A percentile compares a stretch with the other conserved stretches of the same genome.
Conservation (phyloP, 2,888 invertebrate species). For the Protodeltote pygarga region DNA sequence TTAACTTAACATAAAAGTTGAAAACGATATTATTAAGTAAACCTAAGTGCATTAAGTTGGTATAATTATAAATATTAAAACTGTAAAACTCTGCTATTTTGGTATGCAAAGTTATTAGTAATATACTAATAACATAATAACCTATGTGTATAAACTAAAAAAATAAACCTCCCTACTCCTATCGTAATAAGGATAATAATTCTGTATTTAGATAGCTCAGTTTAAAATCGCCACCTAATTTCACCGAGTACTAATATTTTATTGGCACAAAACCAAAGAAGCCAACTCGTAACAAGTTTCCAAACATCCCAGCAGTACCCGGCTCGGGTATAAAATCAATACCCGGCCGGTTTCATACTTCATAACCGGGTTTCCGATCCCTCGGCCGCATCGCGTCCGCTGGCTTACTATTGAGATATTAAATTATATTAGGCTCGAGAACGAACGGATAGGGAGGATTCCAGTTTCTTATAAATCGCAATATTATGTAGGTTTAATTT, state of each 20-base stretch:
- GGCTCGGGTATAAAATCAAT: constrained; percentile 58
- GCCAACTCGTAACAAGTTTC: not conserved
- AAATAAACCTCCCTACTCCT: too few relatives aligned
- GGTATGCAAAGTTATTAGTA: too few relatives aligned
- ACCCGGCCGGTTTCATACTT: constrained; percentile 59
- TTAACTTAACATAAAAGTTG: too few relatives aligned
- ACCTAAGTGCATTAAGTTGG: too few relatives aligned
- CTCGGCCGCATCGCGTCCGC: constrained; percentile 5
- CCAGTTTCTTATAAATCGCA: constrained; percentile 7
- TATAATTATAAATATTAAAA: too few relatives aligned
- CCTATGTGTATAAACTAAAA: too few relatives aligned
- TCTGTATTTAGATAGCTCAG: too few relatives aligned
- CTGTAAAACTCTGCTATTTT: too few relatives aligned
- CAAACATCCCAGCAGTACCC: not conserved
- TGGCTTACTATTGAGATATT: constrained; percentile 29
- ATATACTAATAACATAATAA: too few relatives aligned
- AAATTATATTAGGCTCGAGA: constrained; percentile 24
- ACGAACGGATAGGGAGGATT: not conserved
- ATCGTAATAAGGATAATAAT: too few relatives aligned
- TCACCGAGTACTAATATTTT: not conserved
- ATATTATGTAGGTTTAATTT: not conserved
- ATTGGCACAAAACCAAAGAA: not conserved
- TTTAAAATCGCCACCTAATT: not conserved
- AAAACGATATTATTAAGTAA: too few relatives aligned
- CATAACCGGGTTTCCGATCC: constrained; percentile 60